These are phyloP conservation scores for Bos javanicus DNA, from an alignment of 2,113 vertebrate genomes.

Conservation along the genomic window DNA sequence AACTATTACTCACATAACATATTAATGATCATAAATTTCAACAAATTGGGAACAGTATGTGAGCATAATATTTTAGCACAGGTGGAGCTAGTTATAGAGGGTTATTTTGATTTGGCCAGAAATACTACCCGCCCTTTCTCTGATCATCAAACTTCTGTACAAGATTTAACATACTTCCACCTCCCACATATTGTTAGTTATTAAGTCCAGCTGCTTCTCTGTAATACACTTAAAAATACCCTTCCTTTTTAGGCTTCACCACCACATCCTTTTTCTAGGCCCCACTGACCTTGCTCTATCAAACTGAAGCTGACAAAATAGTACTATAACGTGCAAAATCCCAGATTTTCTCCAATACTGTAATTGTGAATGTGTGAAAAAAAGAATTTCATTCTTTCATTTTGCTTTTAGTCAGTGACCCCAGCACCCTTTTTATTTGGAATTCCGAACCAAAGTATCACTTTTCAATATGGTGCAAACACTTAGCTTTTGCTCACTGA, in stretches of 20 bases:
- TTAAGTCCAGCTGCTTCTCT: conserved; percentile 52
- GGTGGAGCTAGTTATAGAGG: conserved; percentile 46
- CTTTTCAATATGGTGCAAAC: conserved; percentile 46
- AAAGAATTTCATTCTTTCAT: background rate
- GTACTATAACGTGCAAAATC: background rate
- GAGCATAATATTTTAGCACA: conserved; percentile 9
- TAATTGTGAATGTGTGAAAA: background rate
- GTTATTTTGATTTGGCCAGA: conserved; percentile 38
- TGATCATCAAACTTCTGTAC: conserved; percentile 43
- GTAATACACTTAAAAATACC: conserved; percentile 23
- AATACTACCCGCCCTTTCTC: background rate
- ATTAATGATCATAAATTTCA: conserved; percentile 31
- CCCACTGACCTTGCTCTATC: background rate
- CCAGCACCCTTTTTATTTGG: background rate
- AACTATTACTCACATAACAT: conserved; percentile 2
- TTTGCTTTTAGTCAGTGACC: background rate
- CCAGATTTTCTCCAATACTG: background rate
- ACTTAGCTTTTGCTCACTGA: conserved; percentile 41
- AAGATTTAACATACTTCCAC: conserved; percentile 10
- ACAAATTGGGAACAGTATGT: background rate
- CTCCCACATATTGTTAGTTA: conserved; percentile 19
- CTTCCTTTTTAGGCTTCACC: background rate
- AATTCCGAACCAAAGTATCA: conserved; percentile 31
- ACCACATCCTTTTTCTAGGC: background rate
- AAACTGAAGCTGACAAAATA: conserved; percentile 7